phyloP scores from a whole-genome alignment of 2,113 vertebrate genomes.

The Piprites chloris region DNA sequence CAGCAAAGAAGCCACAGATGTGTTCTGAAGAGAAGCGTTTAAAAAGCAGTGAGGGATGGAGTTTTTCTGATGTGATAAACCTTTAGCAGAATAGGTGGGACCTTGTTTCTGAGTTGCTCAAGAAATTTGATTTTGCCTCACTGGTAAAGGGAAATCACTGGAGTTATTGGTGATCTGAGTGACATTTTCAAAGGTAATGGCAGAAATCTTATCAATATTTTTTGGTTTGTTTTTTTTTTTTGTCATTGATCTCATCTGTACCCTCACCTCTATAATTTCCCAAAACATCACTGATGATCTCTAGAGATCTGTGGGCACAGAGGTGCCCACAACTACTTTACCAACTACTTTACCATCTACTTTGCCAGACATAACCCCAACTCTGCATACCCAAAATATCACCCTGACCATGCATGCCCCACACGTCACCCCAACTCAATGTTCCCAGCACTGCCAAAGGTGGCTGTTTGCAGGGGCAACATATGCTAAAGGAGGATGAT shows the following conservation, averaged over 20 bases:
- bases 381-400: background rate
- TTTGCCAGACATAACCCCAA: background rate
- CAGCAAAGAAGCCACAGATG: background rate
- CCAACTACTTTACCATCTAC: background rate
- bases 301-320: background rate
- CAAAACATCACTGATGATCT: background rate
- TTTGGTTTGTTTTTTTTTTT: background rate
- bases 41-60: background rate
- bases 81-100: background rate
- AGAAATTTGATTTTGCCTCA: background rate
- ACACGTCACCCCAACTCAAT: rapidly evolving
- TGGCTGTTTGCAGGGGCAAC: background rate
- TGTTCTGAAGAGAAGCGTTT: background rate
- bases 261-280: background rate
- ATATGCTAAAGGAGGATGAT: background rate
- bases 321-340: too few species aligned
- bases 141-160: background rate
- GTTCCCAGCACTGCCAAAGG: rapidly evolving
- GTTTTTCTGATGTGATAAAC: background rate
- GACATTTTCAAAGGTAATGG: background rate
- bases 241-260: background rate
- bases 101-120: background rate
- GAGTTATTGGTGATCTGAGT: background rate
- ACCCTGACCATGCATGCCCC: background rate
- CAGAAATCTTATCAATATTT: background rate